A percentile compares a stretch with the other conserved stretches of the same genome.
These are phyloP conservation scores for Accipiter virgatus DNA, from an alignment of 2,113 vertebrate genomes.

Conservation along the genomic window DNA sequence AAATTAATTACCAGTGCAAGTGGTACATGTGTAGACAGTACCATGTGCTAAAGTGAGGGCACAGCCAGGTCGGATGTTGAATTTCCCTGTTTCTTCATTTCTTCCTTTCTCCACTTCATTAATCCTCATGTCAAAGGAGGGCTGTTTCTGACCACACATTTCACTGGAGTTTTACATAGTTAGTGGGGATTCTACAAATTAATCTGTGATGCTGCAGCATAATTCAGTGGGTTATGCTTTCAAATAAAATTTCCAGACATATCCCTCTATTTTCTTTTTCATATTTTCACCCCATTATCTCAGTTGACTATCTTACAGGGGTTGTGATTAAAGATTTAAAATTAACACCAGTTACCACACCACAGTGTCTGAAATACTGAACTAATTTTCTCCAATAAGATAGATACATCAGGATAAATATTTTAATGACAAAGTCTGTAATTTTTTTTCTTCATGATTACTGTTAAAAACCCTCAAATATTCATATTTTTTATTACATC, in stretches of 20 bases:
- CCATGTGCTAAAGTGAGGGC: background rate
- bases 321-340: background rate
- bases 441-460: background rate
- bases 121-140: background rate
- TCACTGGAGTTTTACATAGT: background rate
- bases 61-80: accelerated
- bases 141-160: background rate
- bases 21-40: background rate
- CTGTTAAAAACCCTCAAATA: background rate
- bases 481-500: background rate
- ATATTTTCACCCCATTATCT: background rate
- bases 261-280: background rate
- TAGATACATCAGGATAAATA: background rate
- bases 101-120: background rate
- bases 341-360: background rate
- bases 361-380: background rate
- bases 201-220: background rate
- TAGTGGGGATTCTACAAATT: background rate
- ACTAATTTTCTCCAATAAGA: background rate
- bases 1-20: background rate
- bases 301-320: background rate
- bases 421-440: background rate
- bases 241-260: background rate
- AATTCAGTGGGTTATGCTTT: background rate
- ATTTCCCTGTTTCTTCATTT: background rate